phyloP scores from a whole-genome alignment of 2,113 vertebrate species.

The Semnopithecus entellus region DNA sequence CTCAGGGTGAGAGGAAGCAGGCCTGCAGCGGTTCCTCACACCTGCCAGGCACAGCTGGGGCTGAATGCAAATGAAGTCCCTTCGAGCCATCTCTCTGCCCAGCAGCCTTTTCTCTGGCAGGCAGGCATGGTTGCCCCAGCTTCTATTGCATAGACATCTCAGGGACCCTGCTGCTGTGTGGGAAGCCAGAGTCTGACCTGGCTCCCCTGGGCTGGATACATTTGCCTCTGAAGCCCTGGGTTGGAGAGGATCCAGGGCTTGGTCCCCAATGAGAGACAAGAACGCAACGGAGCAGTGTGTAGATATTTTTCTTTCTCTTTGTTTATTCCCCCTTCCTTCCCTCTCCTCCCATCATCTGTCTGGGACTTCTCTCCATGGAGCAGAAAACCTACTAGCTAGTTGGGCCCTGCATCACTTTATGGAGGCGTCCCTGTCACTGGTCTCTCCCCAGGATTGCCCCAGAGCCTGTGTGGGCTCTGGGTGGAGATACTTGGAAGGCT shows the following conservation, averaged over 20 bases:
- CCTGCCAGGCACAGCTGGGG: not conserved
- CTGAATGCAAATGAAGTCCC: not conserved
- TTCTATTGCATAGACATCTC: not conserved
- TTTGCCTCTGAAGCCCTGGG: not conserved
- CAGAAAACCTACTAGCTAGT: not conserved
- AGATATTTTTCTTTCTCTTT: not conserved
- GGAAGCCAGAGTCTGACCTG: not conserved
- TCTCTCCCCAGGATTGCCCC: not conserved
- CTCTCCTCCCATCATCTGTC: not conserved
- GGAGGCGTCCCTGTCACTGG: not conserved
- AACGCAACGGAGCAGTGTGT: not conserved
- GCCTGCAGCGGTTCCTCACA: not conserved
- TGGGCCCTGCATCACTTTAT: not conserved
- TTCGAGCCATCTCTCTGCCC: not conserved
- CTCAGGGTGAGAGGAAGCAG: not conserved
- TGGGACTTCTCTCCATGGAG: not conserved
- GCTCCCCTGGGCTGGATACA: not conserved
- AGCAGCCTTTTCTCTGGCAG: not conserved
- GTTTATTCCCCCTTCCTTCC: not conserved
- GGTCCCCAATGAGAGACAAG: not conserved
- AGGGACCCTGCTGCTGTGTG: not conserved
- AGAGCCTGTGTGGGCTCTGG: not conserved
- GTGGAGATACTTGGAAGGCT: not conserved
- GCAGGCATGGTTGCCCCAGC: not conserved
- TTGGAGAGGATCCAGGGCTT: not conserved